A percentile compares a stretch with the other conserved stretches of the same genome.
These are phyloP conservation scores for Sebastes schlegelii DNA, from an alignment of 2,113 vertebrate genomes.

Conservation along the genomic window DNA sequence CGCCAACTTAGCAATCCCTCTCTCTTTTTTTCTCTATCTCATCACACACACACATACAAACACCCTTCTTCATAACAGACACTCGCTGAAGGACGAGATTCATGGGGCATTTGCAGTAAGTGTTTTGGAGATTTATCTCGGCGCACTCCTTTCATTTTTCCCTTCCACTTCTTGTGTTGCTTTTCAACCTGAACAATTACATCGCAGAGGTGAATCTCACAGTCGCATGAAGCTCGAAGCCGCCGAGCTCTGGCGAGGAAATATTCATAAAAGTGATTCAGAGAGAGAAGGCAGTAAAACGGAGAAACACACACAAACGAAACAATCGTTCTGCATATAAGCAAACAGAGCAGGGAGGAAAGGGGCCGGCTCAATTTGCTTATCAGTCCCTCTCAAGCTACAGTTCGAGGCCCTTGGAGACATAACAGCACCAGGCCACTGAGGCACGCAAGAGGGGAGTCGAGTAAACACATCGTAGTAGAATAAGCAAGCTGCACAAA, in stretches of 20 bases:
- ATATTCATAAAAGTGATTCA: slow-evolving; percentile 7
- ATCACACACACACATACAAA: slow-evolving; percentile 9
- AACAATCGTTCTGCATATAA: slow-evolving; percentile 39
- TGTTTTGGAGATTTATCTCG: slow-evolving; percentile 38
- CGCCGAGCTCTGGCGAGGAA: not conserved
- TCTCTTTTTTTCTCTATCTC: slow-evolving; percentile 20
- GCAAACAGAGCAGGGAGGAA: slow-evolving; percentile 25
- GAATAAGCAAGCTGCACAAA: slow-evolving; percentile 74
- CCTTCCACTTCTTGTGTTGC: not conserved
- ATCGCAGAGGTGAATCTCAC: slow-evolving; percentile 11
- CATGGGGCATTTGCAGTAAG: slow-evolving; percentile 38
- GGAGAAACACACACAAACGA: slow-evolving; percentile 4
- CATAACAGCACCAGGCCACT: slow-evolving; percentile 68
- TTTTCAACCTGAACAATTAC: slow-evolving; percentile 43
- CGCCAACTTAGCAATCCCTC: slow-evolving; percentile 50
- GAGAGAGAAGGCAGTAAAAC: not conserved
- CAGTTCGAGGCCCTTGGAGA: slow-evolving; percentile 62
- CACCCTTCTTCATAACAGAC: not conserved
- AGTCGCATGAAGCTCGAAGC: not conserved
- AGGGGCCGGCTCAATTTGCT: slow-evolving; percentile 56
- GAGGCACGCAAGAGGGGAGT: slow-evolving; percentile 47
- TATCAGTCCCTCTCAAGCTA: slow-evolving; percentile 63
- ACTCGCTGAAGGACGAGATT: slow-evolving; percentile 19
- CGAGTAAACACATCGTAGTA: slow-evolving; percentile 70
- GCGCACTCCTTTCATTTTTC: slow-evolving; percentile 23